Base-by-base conservation (phyloP, 2,113 vertebrate genomes). In the Platysternon megacephalum region DNA sequence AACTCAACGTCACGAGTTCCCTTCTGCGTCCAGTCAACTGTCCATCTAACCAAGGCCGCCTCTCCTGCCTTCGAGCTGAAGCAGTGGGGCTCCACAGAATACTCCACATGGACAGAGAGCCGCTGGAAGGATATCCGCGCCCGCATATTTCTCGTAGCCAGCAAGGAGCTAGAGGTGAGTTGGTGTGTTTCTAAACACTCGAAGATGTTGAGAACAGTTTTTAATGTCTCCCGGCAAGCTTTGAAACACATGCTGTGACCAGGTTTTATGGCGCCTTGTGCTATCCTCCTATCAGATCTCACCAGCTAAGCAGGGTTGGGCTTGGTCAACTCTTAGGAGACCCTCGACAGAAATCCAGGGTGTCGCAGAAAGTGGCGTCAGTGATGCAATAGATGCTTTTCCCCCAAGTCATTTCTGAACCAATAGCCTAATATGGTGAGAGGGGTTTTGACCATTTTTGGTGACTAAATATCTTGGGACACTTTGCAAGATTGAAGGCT, bases 61-160 rank as follows among this genome's bases (percentile, higher is more conserved):
- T 99, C 99, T 2, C 99, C 99, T 1, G 99, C 99, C 85, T 99
- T 99, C 0, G 99, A 99, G 76, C 98, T 99, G 91, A 83, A 88
- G 21, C 97, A 99, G 7, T 99, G 98, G 98, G 98, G 97, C 17
- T 99, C 99, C n/a, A 98, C 88, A 0, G 97, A 99, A 1, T 99
- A 99, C 42, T 99, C 99, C 2, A 99, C 99, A 0, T 99, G 99
- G 99, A 99, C 99, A 0, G 99, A 99, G 98, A 99, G 99, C 79
- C 98, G 99, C 85, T 99, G 99, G 99, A 99, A 99, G 94, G 97
- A 96, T 19, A 99, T 99, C 96, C 96, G 96, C 0, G 99, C 99
- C 1, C 98, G 99, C 1, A 98, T 99, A 86, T 99, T 99, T 88
- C 98, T 99, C 7, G 98, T 99, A 46, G 99, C 99, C 95, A 99